Conservation (phyloP, 2,797 vertebrate genomes). For the Channa striata region DNA sequence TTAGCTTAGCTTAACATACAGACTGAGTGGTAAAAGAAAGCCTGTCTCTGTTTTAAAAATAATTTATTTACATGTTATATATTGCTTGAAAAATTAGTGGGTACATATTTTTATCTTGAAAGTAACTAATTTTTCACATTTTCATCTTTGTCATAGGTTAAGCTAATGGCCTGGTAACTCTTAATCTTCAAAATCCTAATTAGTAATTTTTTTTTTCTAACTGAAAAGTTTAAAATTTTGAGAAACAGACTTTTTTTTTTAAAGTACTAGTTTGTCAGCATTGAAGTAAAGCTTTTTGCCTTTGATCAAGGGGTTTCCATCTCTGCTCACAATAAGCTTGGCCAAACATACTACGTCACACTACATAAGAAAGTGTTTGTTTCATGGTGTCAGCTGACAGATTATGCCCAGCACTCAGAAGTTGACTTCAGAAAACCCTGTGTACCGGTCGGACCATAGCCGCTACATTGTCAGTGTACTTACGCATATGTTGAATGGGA, state of each 20-base stretch:
- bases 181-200: too few relatives aligned
- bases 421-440: neutral
- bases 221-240: too few relatives aligned
- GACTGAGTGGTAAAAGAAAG: too few relatives aligned
- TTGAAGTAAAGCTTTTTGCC: neutral
- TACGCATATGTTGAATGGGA: constrained; percentile 28
- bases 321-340: neutral
- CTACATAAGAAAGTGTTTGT: too few relatives aligned
- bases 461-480: constrained; percentile 31
- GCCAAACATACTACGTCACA: neutral
- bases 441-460: constrained; percentile 38
- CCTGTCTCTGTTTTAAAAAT: neutral
- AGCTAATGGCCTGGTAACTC: neutral
- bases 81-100: neutral
- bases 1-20: constrained; percentile 1
- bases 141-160: constrained; percentile 6
- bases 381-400: neutral
- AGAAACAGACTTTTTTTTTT: neutral
- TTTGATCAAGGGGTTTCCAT: neutral
- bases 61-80: too few relatives aligned
- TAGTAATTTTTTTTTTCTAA: too few relatives aligned
- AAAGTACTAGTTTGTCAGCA: neutral
- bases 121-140: neutral
- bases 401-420: neutral
- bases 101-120: neutral